Evolutionary conservation across 2,113 vertebrate genomes (phyloP).

Genomic region (Triplophysa dalaica): DNA sequence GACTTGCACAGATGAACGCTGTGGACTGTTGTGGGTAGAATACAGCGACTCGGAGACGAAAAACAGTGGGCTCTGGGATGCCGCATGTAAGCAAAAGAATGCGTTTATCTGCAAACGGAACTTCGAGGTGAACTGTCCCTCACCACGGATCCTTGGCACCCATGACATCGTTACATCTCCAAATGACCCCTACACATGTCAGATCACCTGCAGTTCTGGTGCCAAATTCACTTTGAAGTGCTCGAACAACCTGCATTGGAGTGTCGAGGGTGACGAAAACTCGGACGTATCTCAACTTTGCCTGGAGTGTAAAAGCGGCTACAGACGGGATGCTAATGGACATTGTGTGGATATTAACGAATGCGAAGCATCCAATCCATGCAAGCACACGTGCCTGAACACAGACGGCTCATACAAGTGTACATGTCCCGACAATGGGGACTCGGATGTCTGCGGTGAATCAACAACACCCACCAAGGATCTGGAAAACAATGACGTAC

Average conservation of each 20-base stretch:
- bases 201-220: slow-evolving; percentile 58
- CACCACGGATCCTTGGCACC: rapidly evolving
- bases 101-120: slow-evolving; percentile 59
- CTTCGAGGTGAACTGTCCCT: background rate
- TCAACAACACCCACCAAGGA: background rate
- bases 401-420: slow-evolving; percentile 62
- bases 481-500: background rate
- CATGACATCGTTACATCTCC: slow-evolving; percentile 24
- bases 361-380: slow-evolving; percentile 52
- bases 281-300: slow-evolving; percentile 51
- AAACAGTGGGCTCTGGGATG: slow-evolving; percentile 47
- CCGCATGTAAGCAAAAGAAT: slow-evolving; percentile 24
- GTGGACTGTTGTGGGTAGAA: slow-evolving; percentile 56
- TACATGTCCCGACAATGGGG: slow-evolving; percentile 41
- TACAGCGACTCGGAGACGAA: background rate
- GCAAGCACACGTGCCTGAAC: slow-evolving; percentile 58
- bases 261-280: background rate
- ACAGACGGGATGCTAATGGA: slow-evolving; percentile 29
- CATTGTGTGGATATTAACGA: slow-evolving; percentile 63
- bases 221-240: slow-evolving; percentile 54
- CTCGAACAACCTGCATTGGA: slow-evolving; percentile 52
- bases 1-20: slow-evolving; percentile 61
- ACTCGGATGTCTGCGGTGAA: slow-evolving; percentile 11
- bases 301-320: slow-evolving; percentile 52
- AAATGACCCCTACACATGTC: slow-evolving; percentile 44